Base-by-base conservation (phyloP, 1,140 invertebrate genomes). In the Meloidogyne exigua region DNA sequence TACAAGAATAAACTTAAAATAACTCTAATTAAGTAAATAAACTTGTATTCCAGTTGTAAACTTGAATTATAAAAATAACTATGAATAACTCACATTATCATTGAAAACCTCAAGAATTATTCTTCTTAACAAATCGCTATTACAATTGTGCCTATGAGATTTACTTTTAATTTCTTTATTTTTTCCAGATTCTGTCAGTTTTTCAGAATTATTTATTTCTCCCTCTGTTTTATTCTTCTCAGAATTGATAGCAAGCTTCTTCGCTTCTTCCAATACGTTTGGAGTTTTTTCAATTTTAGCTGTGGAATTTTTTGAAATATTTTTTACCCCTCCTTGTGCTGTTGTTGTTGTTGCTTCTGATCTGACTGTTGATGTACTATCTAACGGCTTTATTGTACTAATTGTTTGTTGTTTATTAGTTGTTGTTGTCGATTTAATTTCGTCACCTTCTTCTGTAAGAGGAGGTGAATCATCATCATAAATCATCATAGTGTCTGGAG, bases 161-260 rank as follows among this genome's bases (percentile, higher is more conserved):
- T 57, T 57, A n/a, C 49, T 57, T 57, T 57, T 57, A 57, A n/a
- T 57, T 57, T 57, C 49, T n/a, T 57, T n/a, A 57, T n/a, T 57
- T 57, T 57, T 57, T 7, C 18, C 7, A 57, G 49, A 57, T n/a
- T 9, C 49, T 57, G 36, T 9, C 36, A 39, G 0, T 9, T 57
- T 57, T 57, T 57, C 49, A n/a, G 18, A 57, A n/a, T 57, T 57
- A 57, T 57, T 57, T n/a, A n/a, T 57, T 57, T n/a, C 21, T 57
- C 49, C 49, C 9, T 9, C 18, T n/a, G 49, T 57, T 57, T 9
- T 7, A 57, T 57, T 57, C n/a, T 57, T 57, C 13, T 57, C 49
- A 57, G 49, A 57, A 57, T 57, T 57, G n/a, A 57, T 12, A 57
- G 49, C 15, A 57, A 57, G 49, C 18, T 57, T 57, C 10, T 57